Evolutionary conservation across 92 coral and sea anemone species (phyloP), one percentile per base, ranked within the genome.

Genomic region (Heliopora coerulea): DNA sequence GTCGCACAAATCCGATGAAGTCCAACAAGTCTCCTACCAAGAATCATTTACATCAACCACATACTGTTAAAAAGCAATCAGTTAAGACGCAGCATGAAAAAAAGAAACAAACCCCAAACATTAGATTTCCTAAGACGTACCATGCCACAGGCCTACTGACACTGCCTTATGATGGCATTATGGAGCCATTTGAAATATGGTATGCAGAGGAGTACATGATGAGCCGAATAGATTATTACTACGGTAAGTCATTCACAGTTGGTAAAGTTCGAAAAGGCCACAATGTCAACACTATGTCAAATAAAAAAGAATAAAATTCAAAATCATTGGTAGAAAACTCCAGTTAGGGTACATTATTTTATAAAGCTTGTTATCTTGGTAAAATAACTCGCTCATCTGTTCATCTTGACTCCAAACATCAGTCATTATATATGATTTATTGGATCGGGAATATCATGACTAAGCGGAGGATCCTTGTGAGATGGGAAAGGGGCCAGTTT

Each of bases 181-280:
- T 75, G 86, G 86, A 82, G 15, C 81, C 86, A 3, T 82, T 82
- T 46, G 81, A 82, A 49, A 62, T 67, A 27, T 75, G 86, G 86
- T 82, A 82, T 33, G 86, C 78, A 3, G 81, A 67, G 27, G 65
- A 65, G 26, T 69, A 73, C 54, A 82, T 74, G 21, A 82, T 75
- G 81, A 82, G 81, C 63, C 74, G 86, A 46, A 58, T 81, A 25
- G 85, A 81, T 21, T 81, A 81, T 49, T 81, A 81, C 29, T 62
- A 81, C 25, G 85, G 85, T 81, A 39, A 41, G 79, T 72, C 32
- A 21, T 35, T 18, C 8, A 35, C 8, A 40, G 14, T 35, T 46
- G n/a, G 52, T 10, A 46, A 37, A 37, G 6, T 37, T 37, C 6
- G 12, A 4, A 37, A 37, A 50, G 17, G 17, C 6, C 58, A 50